Conservation (phyloP, 1,140 invertebrate species). For the Anoplolepis gracilipes region DNA sequence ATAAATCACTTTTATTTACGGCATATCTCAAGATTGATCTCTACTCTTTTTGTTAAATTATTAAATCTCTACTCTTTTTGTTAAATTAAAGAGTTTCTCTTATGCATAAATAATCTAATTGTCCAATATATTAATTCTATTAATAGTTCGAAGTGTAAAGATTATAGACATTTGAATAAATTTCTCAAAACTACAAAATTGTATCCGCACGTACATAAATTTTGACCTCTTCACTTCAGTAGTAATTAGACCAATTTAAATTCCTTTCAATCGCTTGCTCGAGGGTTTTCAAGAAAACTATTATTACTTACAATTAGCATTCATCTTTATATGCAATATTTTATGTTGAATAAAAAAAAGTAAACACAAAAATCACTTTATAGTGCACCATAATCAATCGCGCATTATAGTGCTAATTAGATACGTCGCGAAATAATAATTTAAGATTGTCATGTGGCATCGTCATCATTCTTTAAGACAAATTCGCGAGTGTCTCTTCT, state of each 20-base stretch:
- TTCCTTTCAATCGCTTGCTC: background rate
- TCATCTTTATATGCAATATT: background rate
- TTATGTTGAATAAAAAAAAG: background rate
- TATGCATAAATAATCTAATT: background rate
- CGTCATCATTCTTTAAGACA: background rate
- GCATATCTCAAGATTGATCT: background rate
- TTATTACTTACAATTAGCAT: background rate
- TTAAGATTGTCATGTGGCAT: conserved; percentile 52
- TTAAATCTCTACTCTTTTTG: background rate
- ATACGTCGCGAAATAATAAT: conserved; percentile 31
- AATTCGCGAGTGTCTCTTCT: background rate
- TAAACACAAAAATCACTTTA: background rate
- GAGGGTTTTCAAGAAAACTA: background rate
- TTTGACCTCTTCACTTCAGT: background rate
- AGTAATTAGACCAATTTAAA: conserved; percentile 14
- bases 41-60: background rate
- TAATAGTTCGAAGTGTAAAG: background rate
- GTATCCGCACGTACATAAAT: background rate
- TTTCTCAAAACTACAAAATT: background rate
- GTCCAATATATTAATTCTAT: background rate
- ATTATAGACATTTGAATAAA: background rate
- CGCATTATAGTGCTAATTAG: conserved; percentile 57
- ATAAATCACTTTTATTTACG: conserved; percentile 12
- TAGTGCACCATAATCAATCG: background rate
- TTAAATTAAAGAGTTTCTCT: too few species aligned